These are phyloP conservation scores for Conomelus anceps DNA, from an alignment of 2,888 invertebrate genomes.

Conservation along the genomic window DNA sequence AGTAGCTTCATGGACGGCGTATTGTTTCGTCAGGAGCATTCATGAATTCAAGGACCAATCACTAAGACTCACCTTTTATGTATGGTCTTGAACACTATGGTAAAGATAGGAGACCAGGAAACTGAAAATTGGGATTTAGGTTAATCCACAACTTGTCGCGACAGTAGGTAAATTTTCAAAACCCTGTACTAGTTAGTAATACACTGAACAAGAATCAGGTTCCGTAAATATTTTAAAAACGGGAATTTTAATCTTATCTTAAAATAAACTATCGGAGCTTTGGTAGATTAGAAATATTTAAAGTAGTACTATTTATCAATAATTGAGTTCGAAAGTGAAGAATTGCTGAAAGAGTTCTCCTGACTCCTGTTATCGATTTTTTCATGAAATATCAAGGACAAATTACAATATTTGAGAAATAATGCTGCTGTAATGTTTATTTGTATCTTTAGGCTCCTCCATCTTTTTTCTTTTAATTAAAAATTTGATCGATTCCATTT, in stretches of 20 bases:
- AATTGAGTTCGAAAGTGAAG: neutral
- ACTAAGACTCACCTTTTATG: neutral
- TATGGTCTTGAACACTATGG: neutral
- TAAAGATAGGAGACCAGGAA: neutral
- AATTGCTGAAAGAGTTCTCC: neutral
- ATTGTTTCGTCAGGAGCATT: too few relatives aligned
- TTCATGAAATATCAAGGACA: too few relatives aligned
- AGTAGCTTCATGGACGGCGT: neutral
- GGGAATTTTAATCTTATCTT: neutral
- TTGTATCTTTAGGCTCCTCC: too few relatives aligned
- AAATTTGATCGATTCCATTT: too few relatives aligned
- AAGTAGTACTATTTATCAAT: neutral
- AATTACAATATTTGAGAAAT: too few relatives aligned
- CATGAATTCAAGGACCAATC: too few relatives aligned
- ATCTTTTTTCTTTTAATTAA: too few relatives aligned
- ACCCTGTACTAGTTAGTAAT: neutral
- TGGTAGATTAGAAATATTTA: neutral
- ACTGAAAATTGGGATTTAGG: neutral
- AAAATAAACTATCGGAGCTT: neutral
- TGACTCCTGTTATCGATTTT: neutral
- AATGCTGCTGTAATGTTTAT: too few relatives aligned
- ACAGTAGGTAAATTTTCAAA: neutral
- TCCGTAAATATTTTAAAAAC: neutral
- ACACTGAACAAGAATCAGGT: neutral
- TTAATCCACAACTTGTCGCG: neutral